Evolutionary conservation across 1,140 invertebrate species (phyloP).

Genomic region (Drosophila triauraria): DNA sequence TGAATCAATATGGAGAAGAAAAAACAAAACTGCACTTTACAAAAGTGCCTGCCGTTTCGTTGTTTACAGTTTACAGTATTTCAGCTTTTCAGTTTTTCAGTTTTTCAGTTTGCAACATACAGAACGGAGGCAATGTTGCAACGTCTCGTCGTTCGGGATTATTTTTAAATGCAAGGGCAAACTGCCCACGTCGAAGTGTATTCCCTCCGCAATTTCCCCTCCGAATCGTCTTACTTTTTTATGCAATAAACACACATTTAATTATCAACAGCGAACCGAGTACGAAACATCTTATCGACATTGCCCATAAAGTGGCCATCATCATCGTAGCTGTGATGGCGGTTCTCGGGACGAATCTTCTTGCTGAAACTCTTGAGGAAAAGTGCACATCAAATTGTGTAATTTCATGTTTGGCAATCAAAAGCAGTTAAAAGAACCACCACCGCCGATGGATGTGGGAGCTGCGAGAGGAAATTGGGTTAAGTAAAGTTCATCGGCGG

Average conservation of each 20-base stretch:
- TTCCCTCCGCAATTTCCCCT: slow-evolving; percentile 12
- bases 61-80: slow-evolving; percentile 45
- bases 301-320: slow-evolving; percentile 27
- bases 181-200: slow-evolving; percentile 58
- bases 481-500: slow-evolving; percentile 42
- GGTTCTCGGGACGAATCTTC: slow-evolving; percentile 22
- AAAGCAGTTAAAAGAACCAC: slow-evolving; percentile 35
- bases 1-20: slow-evolving; percentile 66
- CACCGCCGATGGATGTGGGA: slow-evolving; percentile 14
- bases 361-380: slow-evolving; percentile 21
- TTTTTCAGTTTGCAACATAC: slow-evolving; percentile 25
- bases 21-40: slow-evolving; percentile 48
- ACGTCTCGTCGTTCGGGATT: slow-evolving; percentile 63
- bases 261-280: slow-evolving; percentile 50
- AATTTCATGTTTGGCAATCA: slow-evolving; percentile 47
- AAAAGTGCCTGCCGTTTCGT: slow-evolving; percentile 37
- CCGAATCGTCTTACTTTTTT: background rate
- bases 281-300: slow-evolving; percentile 35
- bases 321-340: slow-evolving; percentile 1
- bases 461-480: slow-evolving; percentile 42
- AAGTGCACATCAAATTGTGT: slow-evolving; percentile 33
- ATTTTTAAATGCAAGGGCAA: slow-evolving; percentile 80
- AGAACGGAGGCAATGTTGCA: slow-evolving; percentile 40
- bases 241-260: slow-evolving; percentile 71
- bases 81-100: slow-evolving; percentile 5